phyloP scores from a whole-genome alignment of 2,888 invertebrate genomes.

The Cephalotes varians region DNA sequence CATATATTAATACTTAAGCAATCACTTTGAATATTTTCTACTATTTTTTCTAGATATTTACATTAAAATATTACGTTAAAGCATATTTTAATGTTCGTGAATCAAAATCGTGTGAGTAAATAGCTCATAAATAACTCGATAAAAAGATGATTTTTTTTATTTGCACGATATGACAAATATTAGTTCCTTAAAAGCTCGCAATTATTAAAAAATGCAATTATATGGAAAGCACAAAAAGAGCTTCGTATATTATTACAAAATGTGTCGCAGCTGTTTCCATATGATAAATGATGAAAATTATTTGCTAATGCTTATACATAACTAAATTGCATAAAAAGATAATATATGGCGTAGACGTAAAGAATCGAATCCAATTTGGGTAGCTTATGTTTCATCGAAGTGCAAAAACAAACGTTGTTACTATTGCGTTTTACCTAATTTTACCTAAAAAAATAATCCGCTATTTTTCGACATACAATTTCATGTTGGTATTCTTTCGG shows the following conservation, averaged over 20 bases:
- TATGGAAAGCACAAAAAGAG: not conserved
- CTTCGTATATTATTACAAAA: not conserved
- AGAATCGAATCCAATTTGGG: not conserved
- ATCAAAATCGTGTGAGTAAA: not conserved
- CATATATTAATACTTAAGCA: slow-evolving; percentile 10
- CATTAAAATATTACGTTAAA: not conserved
- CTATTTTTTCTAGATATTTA: not conserved
- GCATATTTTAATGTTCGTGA: not conserved
- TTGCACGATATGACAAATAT: not conserved
- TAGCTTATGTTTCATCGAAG: not conserved
- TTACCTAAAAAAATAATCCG: not conserved
- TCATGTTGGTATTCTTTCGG: not conserved
- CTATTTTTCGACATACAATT: not conserved
- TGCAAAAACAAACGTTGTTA: not conserved
- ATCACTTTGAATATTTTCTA: not conserved
- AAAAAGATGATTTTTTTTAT: not conserved
- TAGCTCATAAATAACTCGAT: slow-evolving; percentile 3
- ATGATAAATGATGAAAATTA: not conserved
- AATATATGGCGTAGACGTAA: not conserved
- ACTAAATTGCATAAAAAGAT: not conserved
- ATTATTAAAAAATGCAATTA: not conserved
- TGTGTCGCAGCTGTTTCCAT: not conserved
- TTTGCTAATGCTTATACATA: not conserved
- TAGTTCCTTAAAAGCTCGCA: not conserved
- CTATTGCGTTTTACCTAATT: slow-evolving; percentile 7